These are phyloP conservation scores for Epsilonema sp. DNA, from an alignment of 2,888 invertebrate species.

Conservation along the genomic window DNA sequence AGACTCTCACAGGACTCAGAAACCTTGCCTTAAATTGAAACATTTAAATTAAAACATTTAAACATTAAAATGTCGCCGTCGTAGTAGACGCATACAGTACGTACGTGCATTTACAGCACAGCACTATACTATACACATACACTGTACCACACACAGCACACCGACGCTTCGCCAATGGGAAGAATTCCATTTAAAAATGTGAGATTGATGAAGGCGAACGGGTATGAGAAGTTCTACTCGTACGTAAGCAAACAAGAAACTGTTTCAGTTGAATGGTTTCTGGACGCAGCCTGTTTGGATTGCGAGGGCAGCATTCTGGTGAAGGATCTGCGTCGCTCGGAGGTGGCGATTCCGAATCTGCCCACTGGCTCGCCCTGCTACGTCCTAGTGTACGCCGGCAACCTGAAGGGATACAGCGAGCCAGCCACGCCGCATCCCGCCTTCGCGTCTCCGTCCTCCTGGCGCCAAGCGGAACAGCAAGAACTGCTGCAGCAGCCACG, in stretches of 20 bases:
- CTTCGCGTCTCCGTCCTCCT: slow-evolving; percentile 72
- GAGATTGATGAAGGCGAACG: not conserved
- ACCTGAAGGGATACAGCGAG: slow-evolving; percentile 69
- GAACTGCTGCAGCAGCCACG: too few relatives aligned
- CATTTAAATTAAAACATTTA: too few relatives aligned
- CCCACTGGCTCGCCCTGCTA: slow-evolving; percentile 67
- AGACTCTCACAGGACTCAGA: too few relatives aligned
- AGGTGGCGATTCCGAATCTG: slow-evolving; percentile 48
- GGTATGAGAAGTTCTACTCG: not conserved
- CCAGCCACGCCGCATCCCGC: slow-evolving; percentile 54
- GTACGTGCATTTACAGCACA: too few relatives aligned
- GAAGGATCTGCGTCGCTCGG: slow-evolving; percentile 43
- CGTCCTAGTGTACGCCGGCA: slow-evolving; percentile 75
- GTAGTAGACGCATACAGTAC: too few relatives aligned
- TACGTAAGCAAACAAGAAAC: not conserved
- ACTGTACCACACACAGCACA: too few relatives aligned
- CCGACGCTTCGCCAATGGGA: too few relatives aligned
- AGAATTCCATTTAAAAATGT: too few relatives aligned
- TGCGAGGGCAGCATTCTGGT: slow-evolving; percentile 60
- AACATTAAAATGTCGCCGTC: too few relatives aligned
- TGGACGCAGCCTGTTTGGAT: slow-evolving; percentile 57
- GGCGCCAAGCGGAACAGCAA: too few relatives aligned
- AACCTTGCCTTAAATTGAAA: too few relatives aligned
- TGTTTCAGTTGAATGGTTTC: slow-evolving; percentile 71
- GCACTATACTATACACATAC: too few relatives aligned